Base-by-base conservation (phyloP, 2,113 vertebrate species). In the Neogale vison region DNA sequence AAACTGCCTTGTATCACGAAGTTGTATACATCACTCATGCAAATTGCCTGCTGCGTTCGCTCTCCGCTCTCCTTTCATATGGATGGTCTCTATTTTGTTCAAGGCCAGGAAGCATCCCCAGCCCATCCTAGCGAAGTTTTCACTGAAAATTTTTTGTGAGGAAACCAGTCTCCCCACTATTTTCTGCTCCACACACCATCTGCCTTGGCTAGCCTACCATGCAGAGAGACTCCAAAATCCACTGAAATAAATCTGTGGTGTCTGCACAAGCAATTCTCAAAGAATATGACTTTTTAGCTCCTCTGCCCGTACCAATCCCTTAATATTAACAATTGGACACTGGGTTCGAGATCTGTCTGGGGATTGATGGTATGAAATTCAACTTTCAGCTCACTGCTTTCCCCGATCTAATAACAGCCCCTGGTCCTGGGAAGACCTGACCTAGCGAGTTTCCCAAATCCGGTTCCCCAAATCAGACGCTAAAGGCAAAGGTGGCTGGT, bases 171-270 rank as follows among this genome's bases (percentile, higher is more conserved):
- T 72, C 71, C 72, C 61, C 50, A 59, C 47, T 31, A 90, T 42
- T 97, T 72, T 95, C 57, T 77, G 77, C 88, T 20, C 8, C 24
- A 82, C 2, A 55, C 8, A 57, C 74, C 91, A 94, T 95, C 90
- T 94, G 83, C 76, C 24, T 74, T 20, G 26, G 88, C 79, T 90
- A 57, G n/a, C 13, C 42, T 80, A 52, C 76, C n/a, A 71, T 1
- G 45, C 29, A 59, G 63, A 95, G 42, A 65, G 17, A 34, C 61
- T 85, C 65, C 93, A 88, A 94, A 92, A 65, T 65, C 79, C 61
- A 91, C 84, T 29, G 36, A 95, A 76, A 95, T 71, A 69, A 81
- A 87, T 93, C 80, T 90, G 86, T 72, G 94, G 57, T 72, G 72
- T 86, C 74, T 83, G 15, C 61, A 88, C 39, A 85, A 69, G 15